These are phyloP conservation scores for Sarcoramphus papa DNA, from an alignment of 2,797 vertebrate species.

Conservation along the genomic window DNA sequence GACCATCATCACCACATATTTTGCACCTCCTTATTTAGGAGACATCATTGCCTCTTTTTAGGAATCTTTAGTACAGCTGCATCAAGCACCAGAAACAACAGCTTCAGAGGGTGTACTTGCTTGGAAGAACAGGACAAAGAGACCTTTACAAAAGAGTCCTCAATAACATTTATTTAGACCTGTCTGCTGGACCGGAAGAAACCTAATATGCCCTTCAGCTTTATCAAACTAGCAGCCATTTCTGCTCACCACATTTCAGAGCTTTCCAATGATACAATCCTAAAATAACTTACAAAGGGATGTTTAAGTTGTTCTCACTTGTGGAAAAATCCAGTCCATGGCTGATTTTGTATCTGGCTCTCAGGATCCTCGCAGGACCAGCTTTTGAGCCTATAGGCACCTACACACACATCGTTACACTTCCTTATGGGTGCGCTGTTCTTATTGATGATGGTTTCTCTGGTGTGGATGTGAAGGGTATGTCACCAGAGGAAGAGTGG, in stretches of 20 bases:
- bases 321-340: neutral
- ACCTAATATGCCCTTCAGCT: neutral
- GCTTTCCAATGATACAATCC: neutral
- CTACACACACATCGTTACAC: fast-evolving
- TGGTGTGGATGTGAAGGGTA: neutral
- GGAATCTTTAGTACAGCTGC: neutral
- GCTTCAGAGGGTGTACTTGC: neutral
- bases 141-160: neutral
- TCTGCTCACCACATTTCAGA: neutral
- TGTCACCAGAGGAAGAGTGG: neutral
- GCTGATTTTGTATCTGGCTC: neutral
- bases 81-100: neutral
- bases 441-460: neutral
- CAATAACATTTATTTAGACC: neutral
- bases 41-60: neutral
- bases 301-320: neutral
- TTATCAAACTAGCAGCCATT: neutral
- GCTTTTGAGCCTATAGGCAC: neutral
- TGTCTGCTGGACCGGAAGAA: neutral
- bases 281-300: neutral
- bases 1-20: neutral
- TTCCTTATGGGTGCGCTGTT: fast-evolving
- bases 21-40: neutral
- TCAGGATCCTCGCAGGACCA: neutral
- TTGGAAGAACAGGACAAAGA: neutral